These are phyloP conservation scores for Seira musarum DNA, from an alignment of 2,888 invertebrate genomes.

Conservation along the genomic window DNA sequence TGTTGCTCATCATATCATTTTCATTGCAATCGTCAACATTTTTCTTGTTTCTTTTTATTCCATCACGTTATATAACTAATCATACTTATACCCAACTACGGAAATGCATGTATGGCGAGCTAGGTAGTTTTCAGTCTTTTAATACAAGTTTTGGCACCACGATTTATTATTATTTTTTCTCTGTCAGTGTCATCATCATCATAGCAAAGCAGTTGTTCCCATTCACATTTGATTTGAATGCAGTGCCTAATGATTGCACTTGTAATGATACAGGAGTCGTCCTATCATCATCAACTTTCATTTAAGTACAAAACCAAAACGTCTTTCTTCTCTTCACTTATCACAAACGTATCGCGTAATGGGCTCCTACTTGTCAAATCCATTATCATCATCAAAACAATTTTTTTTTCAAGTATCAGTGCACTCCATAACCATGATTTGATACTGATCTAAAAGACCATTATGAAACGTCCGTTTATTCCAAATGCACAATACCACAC, in stretches of 20 bases:
- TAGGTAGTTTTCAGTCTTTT: neutral
- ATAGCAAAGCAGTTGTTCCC: neutral
- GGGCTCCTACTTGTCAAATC: neutral
- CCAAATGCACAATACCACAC: too few relatives aligned
- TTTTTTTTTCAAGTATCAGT: neutral
- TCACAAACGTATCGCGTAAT: neutral
- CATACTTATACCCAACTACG: slow-evolving; percentile 6
- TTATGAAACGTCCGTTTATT: too few relatives aligned
- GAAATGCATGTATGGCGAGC: neutral
- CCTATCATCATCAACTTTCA: neutral
- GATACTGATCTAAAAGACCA: slow-evolving; percentile 4
- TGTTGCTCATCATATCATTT: slow-evolving; percentile 1
- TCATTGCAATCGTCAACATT: neutral
- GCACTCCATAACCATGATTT: neutral
- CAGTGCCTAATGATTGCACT: slow-evolving; percentile 16
- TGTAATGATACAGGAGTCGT: neutral
- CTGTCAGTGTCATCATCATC: slow-evolving; percentile 17
- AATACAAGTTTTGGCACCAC: slow-evolving; percentile 13
- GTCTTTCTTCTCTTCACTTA: neutral
- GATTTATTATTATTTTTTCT: slow-evolving; percentile 16
- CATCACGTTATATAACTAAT: neutral
- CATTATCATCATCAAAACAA: neutral
- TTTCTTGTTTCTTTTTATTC: neutral
- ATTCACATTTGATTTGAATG: slow-evolving; percentile 19
- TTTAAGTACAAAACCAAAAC: neutral